Evolutionary conservation across 2,797 vertebrate species (phyloP).

Genomic region (Bradypus variegatus): DNA sequence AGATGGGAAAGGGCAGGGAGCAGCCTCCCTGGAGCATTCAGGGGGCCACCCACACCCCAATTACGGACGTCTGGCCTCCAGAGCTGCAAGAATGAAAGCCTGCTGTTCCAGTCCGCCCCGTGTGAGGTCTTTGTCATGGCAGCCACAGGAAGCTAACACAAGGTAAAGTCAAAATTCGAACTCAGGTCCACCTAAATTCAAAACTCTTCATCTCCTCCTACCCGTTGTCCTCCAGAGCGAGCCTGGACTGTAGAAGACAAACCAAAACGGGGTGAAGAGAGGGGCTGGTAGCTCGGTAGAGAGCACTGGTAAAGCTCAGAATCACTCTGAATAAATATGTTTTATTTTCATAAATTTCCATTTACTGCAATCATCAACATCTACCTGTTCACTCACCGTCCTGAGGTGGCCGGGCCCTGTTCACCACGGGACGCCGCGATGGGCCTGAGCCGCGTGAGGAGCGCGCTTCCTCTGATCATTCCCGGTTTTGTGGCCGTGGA

Average conservation of each 20-base stretch:
- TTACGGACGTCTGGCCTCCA: too few relatives aligned
- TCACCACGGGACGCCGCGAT: too few relatives aligned
- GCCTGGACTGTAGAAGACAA: background rate
- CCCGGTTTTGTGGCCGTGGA: background rate
- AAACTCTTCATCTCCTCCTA: background rate
- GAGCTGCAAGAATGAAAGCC: too few relatives aligned
- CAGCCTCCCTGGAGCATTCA: too few relatives aligned
- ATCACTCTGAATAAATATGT: too few relatives aligned
- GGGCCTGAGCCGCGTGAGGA: background rate
- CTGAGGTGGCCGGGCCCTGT: fast-evolving
- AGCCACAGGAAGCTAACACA: too few relatives aligned
- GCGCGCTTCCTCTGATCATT: background rate
- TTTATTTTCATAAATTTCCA: background rate
- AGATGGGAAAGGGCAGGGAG: too few relatives aligned
- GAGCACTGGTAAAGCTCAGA: background rate
- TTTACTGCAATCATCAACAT: too few relatives aligned
- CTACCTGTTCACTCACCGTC: fast-evolving
- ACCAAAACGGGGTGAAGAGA: background rate
- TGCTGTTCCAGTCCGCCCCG: too few relatives aligned
- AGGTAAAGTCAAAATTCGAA: background rate
- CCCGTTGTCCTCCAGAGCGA: background rate
- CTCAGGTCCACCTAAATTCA: background rate
- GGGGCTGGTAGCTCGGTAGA: background rate
- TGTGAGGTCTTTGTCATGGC: too few relatives aligned
- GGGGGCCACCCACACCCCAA: too few relatives aligned